Base-by-base conservation (phyloP, 2,113 vertebrate species). In the Cichladusa arquata region DNA sequence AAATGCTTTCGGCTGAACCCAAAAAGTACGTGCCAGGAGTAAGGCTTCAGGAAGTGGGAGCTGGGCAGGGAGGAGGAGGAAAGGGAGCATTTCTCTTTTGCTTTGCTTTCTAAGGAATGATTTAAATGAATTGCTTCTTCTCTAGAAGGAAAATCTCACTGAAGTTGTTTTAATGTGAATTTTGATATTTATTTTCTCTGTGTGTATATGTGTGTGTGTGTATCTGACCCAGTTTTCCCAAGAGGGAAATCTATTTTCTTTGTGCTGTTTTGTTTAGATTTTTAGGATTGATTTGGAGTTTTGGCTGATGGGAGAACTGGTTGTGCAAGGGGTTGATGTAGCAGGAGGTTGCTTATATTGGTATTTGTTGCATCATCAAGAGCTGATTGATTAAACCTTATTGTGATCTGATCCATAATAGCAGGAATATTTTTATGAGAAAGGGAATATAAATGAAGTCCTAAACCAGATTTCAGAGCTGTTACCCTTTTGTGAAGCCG, bases 1-100 rank as follows among this genome's bases (percentile, higher is more conserved):
- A 92, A 66, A 94, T 83, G 94, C 72, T 88, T 50, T 88, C 60
- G 5, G 60, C 96, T 84, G 72, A 81, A 56, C 60, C 69, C 60
- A 34, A 83, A 77, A 94, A 94, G 94, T 96, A 96, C 0, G 94
- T 96, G 88, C n/a, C 14, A 29, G 24, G 45, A 88, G 62, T 54
- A 88, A 54, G 50, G 54, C 47, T 93, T 72, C 1, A 10, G 74
- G 47, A 61, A 90, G 28, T 11, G 70, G 53, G 89, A 92, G 53
- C 40, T 89, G 89, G 73, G 80, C 44, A 84, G 69, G 81, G 78
- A 85, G 40, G 60, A 42, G 57, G 81, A 42, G 57, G 81, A 61
- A 64, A 58, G 57, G 85, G 54, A 79, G 14, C 1, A 1, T 70
- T 72, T 58, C 9, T 78, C 13, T 80, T 76, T n/a, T 91, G 64